A percentile compares a stretch with the other conserved stretches of the same genome.
These are phyloP conservation scores for Bambusicola thoracicus DNA, from an alignment of 2,113 vertebrate genomes.

Conservation along the genomic window DNA sequence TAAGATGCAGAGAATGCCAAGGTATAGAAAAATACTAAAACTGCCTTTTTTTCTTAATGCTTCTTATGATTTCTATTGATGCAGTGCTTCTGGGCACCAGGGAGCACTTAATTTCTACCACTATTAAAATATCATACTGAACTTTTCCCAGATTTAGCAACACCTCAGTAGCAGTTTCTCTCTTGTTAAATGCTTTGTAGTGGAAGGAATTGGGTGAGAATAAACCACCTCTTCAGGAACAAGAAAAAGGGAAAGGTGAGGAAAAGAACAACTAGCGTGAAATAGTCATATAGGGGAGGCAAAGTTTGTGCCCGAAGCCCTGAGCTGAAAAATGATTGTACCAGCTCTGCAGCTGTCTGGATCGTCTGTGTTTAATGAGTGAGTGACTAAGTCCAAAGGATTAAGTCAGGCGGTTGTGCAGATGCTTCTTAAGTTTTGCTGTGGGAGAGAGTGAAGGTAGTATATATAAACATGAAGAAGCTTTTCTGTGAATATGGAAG, in stretches of 20 bases:
- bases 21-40: background rate
- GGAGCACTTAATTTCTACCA: background rate
- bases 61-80: background rate
- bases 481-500: too few relatives aligned
- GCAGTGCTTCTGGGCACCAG: background rate
- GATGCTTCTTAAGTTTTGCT: background rate
- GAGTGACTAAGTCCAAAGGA: background rate
- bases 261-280: background rate
- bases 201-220: background rate
- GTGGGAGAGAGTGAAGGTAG: background rate
- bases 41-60: background rate
- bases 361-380: background rate
- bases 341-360: background rate
- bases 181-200: background rate
- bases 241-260: background rate
- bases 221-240: background rate
- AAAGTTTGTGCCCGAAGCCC: background rate
- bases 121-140: background rate
- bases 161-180: background rate
- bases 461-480: background rate
- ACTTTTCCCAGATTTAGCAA: constrained; percentile 35
- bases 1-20: background rate
- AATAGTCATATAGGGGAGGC: background rate
- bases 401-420: background rate
- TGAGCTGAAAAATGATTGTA: background rate